These are phyloP conservation scores for Machimus rusticus DNA, from an alignment of 2,888 invertebrate genomes.

Conservation along the genomic window DNA sequence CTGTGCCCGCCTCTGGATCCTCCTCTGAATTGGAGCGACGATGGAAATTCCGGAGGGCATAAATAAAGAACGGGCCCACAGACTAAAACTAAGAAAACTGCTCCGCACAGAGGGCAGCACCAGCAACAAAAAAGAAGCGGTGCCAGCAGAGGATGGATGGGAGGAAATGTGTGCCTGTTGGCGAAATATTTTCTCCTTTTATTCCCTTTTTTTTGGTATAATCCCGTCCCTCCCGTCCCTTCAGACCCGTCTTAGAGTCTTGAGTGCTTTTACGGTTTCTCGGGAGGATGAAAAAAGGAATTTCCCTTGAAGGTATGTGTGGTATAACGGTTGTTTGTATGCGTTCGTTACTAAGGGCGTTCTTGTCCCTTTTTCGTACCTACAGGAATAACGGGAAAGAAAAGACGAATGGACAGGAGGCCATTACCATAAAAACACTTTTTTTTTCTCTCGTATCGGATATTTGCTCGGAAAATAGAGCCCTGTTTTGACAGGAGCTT, in stretches of 20 bases:
- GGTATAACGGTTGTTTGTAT: neutral
- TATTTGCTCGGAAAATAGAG: conserved; percentile 4
- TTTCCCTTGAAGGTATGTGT: neutral
- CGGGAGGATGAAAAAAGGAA: neutral
- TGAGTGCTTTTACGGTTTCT: neutral
- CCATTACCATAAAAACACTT: conserved; percentile 35
- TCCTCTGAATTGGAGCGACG: neutral
- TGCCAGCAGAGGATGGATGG: neutral
- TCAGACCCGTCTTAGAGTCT: neutral
- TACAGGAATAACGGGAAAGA: neutral
- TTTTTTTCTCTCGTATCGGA: neutral
- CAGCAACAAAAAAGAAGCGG: neutral
- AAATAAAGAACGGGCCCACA: conserved; percentile 1
- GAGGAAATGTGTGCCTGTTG: neutral
- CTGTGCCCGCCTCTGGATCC: neutral
- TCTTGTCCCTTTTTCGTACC: neutral
- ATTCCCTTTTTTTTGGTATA: neutral
- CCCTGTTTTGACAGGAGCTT: conserved; percentile 18
- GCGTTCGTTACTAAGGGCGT: neutral
- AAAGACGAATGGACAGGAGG: conserved; percentile 10
- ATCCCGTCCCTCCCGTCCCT: neutral
- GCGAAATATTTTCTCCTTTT: neutral
- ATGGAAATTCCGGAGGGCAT: neutral
- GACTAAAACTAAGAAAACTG: conserved; percentile 21
- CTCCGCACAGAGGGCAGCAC: neutral